Evolutionary conservation across 2,888 invertebrate genomes (phyloP).

Genomic region (Unio delphinus): DNA sequence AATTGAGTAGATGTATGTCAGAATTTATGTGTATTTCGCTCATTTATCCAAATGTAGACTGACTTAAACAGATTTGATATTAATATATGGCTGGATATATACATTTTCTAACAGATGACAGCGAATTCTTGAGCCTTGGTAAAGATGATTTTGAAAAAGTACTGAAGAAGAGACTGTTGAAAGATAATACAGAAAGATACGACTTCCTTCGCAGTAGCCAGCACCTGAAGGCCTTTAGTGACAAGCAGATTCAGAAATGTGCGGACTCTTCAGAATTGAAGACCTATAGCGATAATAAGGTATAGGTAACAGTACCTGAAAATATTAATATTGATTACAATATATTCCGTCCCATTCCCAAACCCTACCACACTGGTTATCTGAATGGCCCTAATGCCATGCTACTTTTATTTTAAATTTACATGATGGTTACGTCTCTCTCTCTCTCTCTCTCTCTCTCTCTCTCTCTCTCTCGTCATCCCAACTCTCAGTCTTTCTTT

Average conservation of each 20-base stretch:
- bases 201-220: slow-evolving; percentile 33
- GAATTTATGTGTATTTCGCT: no score
- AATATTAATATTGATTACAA: no score
- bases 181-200: slow-evolving; percentile 35
- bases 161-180: slow-evolving; percentile 36
- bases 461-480: neutral
- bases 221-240: slow-evolving; percentile 37
- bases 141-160: slow-evolving; percentile 54
- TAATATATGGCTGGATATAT: neutral
- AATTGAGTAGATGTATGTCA: no score
- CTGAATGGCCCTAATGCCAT: no score
- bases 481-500: neutral
- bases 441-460: slow-evolving; percentile 1
- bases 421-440: neutral
- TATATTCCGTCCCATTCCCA: no score
- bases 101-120: slow-evolving; percentile 18
- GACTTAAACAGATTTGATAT: neutral
- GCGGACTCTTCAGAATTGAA: slow-evolving; percentile 40
- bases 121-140: slow-evolving; percentile 52
- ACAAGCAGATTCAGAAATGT: slow-evolving; percentile 36
- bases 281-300: slow-evolving; percentile 42
- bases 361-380: no score
- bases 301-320: slow-evolving; percentile 23
- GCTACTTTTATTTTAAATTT: no score
- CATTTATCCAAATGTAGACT: neutral